These are phyloP conservation scores for Ptilonorhynchus violaceus DNA, from an alignment of 2,113 vertebrate genomes.

Conservation along the genomic window DNA sequence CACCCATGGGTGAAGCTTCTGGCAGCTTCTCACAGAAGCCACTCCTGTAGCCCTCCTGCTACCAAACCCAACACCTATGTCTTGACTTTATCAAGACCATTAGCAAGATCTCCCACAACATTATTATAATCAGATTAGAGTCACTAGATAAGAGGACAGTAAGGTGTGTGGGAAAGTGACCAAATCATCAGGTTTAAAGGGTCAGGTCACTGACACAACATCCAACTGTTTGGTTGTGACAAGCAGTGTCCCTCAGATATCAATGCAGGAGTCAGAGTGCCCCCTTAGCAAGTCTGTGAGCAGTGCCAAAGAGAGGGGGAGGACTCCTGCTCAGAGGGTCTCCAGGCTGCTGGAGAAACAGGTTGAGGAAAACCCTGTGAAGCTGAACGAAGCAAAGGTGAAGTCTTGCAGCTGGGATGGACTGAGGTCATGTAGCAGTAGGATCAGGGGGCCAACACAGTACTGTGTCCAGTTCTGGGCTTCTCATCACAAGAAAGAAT, in stretches of 20 bases:
- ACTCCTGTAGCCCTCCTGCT: accelerated
- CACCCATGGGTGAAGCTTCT: not conserved
- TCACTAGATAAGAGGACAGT: not conserved
- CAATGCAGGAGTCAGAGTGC: not conserved
- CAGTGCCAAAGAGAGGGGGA: not conserved
- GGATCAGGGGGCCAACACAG: not conserved
- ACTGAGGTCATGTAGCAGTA: not conserved
- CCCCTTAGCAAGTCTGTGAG: not conserved
- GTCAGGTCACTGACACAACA: not conserved
- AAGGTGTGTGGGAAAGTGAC: not conserved
- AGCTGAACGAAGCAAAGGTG: not conserved
- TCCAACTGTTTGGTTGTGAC: not conserved
- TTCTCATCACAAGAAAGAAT: not conserved
- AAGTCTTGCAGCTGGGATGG: not conserved
- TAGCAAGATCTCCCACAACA: not conserved
- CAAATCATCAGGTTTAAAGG: not conserved
- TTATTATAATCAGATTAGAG: not conserved
- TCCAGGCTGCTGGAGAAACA: not conserved
- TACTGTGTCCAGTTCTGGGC: not conserved
- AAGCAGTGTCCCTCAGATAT: not conserved
- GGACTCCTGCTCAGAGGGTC: not conserved
- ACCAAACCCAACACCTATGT: not conserved
- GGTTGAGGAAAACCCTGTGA: not conserved
- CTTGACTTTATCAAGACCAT: not conserved
- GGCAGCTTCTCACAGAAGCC: not conserved